Conservation (phyloP, 2,888 invertebrate genomes). For the Eristalinus sepulchralis region DNA sequence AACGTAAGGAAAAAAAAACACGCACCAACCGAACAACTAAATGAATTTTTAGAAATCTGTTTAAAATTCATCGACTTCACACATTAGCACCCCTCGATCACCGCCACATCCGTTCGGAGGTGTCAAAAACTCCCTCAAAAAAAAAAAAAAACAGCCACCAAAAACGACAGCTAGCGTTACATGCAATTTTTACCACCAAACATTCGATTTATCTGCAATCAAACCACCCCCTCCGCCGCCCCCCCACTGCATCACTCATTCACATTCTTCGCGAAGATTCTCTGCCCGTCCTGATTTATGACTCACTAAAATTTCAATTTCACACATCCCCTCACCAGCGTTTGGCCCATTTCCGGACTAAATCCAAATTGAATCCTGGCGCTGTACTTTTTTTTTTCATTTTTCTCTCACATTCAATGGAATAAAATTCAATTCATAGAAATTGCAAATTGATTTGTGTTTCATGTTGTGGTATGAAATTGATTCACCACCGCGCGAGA, state of each 20-base stretch:
- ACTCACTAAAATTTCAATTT: background rate
- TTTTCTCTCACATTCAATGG: background rate
- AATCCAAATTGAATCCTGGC: background rate
- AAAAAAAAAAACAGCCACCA: background rate
- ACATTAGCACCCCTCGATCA: background rate
- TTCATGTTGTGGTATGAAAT: constrained; percentile 1
- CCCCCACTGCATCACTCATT: background rate
- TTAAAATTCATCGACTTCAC: background rate
- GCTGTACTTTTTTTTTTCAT: background rate
- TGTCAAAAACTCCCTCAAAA: background rate
- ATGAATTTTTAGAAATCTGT: background rate
- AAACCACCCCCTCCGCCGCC: too few species aligned
- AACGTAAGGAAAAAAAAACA: background rate
- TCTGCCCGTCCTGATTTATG: background rate
- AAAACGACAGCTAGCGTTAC: background rate
- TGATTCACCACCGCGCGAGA: background rate
- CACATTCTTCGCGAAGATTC: background rate
- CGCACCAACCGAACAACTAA: background rate
- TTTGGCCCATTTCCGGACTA: background rate
- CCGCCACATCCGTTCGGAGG: background rate
- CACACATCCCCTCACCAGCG: background rate
- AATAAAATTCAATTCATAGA: constrained; percentile 4
- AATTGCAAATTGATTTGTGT: constrained; percentile 7
- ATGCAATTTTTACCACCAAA: background rate
- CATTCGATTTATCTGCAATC: background rate